These are phyloP conservation scores for Ladona fulva DNA, from an alignment of 1,140 invertebrate species.

Conservation along the genomic window DNA sequence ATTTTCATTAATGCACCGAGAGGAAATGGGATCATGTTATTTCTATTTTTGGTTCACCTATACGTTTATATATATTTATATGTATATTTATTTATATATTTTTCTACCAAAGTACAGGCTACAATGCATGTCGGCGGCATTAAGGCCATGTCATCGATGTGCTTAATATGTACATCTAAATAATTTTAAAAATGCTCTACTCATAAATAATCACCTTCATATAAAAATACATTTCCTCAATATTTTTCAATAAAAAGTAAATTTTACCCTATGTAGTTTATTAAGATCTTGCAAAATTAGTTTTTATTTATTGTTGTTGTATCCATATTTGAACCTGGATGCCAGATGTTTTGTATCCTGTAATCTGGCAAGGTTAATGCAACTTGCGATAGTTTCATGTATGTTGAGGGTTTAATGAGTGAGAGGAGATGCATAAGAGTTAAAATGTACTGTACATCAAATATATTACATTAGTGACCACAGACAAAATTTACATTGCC, in stretches of 20 bases:
- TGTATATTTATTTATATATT: neutral
- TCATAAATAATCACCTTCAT: neutral
- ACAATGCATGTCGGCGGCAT: neutral
- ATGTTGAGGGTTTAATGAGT: neutral
- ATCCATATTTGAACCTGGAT: neutral
- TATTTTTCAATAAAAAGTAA: conserved; percentile 5
- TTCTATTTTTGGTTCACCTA: neutral
- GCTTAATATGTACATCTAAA: conserved; percentile 10
- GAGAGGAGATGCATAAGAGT: neutral
- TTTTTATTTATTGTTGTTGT: conserved; percentile 3
- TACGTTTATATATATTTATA: too few relatives aligned
- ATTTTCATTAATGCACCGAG: neutral
- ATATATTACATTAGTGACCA: neutral
- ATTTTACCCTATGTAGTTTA: conserved; percentile 2
- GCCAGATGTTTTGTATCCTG: neutral
- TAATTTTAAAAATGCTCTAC: conserved; percentile 8
- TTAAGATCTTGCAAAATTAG: conserved; percentile 3
- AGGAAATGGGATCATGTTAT: neutral
- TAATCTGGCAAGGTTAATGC: neutral
- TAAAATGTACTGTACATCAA: conserved; percentile 7
- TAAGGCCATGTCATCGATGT: conserved; percentile 8
- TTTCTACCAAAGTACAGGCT: neutral
- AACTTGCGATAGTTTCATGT: neutral
- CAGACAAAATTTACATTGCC: neutral
- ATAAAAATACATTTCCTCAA: conserved; percentile 4